Conservation (phyloP, 2,888 invertebrate species). For the Penaeus monodon region DNA sequence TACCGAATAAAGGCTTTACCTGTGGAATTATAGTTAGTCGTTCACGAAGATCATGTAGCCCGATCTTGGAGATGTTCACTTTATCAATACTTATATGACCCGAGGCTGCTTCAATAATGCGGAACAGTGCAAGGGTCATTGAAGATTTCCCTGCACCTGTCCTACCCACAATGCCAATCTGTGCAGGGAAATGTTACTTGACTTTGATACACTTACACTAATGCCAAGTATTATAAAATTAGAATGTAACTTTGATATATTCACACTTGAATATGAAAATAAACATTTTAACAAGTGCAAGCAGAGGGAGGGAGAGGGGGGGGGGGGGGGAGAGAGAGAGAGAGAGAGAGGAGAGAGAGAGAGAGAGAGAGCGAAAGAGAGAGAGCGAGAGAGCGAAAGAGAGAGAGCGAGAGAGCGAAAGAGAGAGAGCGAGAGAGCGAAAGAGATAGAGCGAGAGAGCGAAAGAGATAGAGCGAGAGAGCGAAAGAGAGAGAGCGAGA, state of each 20-base stretch:
- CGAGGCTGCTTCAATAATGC: slow-evolving; percentile 86
- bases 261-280: no score
- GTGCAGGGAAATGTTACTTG: background rate
- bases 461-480: no score
- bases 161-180: slow-evolving; percentile 87
- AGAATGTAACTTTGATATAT: no score
- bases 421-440: slow-evolving; percentile 4
- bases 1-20: slow-evolving; percentile 66
- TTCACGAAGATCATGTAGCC: slow-evolving; percentile 86
- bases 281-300: no score
- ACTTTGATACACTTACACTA: no score
- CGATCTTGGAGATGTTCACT: slow-evolving; percentile 83
- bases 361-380: background rate
- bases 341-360: no score
- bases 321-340: no score
- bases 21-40: slow-evolving; percentile 83
- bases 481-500: no score
- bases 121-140: slow-evolving; percentile 87
- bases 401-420: background rate
- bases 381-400: background rate
- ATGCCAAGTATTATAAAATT: no score
- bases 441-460: background rate
- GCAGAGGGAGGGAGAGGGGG: no score
- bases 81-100: slow-evolving; percentile 88
- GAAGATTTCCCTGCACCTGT: slow-evolving; percentile 95